Percentiles rank a stretch among this genome's conserved stretches.
Evolutionary conservation across 2,797 vertebrate genomes (phyloP).

Genomic region (Balearica regulorum): DNA sequence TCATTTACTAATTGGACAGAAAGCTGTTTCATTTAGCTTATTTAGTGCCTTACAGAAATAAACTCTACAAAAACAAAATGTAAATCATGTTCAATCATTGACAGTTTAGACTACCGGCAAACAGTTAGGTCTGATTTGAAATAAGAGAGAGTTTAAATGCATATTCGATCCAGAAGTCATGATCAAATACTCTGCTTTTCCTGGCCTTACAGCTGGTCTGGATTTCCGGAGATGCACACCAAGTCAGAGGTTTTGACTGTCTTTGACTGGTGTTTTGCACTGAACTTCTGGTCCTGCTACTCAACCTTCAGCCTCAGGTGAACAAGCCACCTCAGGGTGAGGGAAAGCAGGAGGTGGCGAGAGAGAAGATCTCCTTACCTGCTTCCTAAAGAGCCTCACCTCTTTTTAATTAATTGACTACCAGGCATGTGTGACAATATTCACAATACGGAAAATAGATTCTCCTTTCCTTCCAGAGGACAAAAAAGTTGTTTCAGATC

Average conservation of each 20-base stretch:
- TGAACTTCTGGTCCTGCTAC: not conserved
- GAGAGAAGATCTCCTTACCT: not conserved
- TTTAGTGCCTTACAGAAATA: not conserved
- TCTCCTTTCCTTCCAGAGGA: not conserved
- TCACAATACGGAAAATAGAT: not conserved
- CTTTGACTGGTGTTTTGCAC: not conserved
- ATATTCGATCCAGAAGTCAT: not conserved
- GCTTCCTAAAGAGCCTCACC: not conserved
- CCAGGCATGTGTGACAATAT: not conserved
- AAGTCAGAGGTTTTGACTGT: not conserved
- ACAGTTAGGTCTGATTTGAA: not conserved
- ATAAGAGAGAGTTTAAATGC: not conserved
- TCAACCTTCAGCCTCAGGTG: not conserved
- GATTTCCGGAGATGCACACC: not conserved
- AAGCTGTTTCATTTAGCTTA: not conserved
- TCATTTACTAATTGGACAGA: constrained; percentile 15
- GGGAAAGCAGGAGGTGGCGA: not conserved
- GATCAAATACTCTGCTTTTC: not conserved
- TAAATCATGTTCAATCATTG: not conserved
- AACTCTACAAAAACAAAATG: not conserved
- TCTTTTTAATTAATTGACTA: not conserved
- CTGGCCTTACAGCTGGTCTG: not conserved
- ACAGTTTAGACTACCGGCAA: not conserved
- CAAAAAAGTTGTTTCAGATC: not conserved
- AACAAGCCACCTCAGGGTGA: not conserved